Evolutionary conservation across 2,888 invertebrate species (phyloP).

Genomic region (Chloroclysta siterata): DNA sequence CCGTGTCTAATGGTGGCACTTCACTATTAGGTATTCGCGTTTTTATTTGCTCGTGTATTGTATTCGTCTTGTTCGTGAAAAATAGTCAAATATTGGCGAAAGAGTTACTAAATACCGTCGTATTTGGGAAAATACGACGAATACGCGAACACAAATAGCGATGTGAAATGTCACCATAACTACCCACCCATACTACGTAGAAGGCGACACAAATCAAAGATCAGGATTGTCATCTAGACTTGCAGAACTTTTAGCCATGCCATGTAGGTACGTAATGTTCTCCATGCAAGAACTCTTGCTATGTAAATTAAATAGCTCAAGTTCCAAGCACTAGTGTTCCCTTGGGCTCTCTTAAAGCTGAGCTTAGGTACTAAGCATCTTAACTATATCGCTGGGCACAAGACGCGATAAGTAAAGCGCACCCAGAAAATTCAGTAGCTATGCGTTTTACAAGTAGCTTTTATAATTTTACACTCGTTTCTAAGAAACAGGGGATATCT

Average conservation of each 20-base stretch:
- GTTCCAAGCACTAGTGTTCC: slow-evolving; percentile 35
- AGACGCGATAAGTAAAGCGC: slow-evolving; percentile 18
- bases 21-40: no score
- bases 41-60: no score
- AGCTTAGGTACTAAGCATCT: slow-evolving; percentile 39
- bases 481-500: no score
- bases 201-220: slow-evolving; percentile 6
- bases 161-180: no score
- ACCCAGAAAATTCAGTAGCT: slow-evolving; percentile 10
- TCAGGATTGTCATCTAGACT: slow-evolving; percentile 3
- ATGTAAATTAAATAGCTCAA: slow-evolving; percentile 43
- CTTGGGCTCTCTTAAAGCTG: slow-evolving; percentile 41
- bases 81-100: no score
- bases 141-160: no score
- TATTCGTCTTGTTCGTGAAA: no score
- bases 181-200: neutral
- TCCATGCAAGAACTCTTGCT: slow-evolving; percentile 27
- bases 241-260: slow-evolving; percentile 7
- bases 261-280: slow-evolving; percentile 29
- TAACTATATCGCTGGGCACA: slow-evolving; percentile 33
- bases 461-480: neutral
- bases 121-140: no score
- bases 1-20: no score
- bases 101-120: no score
- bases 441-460: slow-evolving; percentile 13